These are phyloP conservation scores for Pyxicephalus adspersus DNA, from an alignment of 2,113 vertebrate genomes.

Conservation along the genomic window DNA sequence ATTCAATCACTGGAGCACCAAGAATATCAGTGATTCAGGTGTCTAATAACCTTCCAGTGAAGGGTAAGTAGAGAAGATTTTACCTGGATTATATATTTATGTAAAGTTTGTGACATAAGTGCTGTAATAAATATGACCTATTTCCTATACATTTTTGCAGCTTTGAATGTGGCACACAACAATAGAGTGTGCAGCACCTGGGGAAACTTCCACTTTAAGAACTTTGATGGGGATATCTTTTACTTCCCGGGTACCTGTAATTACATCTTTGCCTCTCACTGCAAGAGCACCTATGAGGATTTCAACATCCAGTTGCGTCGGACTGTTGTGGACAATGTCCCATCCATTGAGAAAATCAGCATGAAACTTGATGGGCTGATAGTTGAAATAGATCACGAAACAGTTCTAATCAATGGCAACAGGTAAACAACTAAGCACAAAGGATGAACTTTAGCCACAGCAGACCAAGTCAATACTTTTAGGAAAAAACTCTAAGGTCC, in stretches of 20 bases:
- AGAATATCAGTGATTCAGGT: conserved; percentile 36
- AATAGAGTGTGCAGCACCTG: conserved; percentile 86
- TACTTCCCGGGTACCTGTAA: conserved; percentile 84
- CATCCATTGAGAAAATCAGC: conserved; percentile 65
- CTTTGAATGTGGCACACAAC: conserved; percentile 73
- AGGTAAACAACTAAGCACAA: conserved; percentile 68
- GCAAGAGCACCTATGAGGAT: conserved; percentile 76
- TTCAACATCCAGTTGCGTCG: conserved; percentile 86
- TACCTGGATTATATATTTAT: not conserved
- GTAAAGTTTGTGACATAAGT: not conserved
- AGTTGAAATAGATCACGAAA: conserved; percentile 69
- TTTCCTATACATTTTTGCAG: conserved; percentile 64
- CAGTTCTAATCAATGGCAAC: conserved; percentile 66
- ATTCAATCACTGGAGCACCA: conserved; percentile 25
- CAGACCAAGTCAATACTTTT: too few relatives aligned
- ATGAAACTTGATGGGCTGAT: conserved; percentile 79
- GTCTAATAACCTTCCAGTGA: conserved; percentile 8
- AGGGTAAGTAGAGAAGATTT: conserved; percentile 13
- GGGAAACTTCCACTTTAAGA: conserved; percentile 90
- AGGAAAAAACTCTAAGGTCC: too few relatives aligned
- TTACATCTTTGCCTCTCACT: conserved; percentile 79
- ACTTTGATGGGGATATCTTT: conserved; percentile 85
- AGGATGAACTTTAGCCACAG: too few relatives aligned
- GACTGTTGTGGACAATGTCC: conserved; percentile 48
- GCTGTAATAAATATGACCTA: not conserved